Percentiles rank a stretch among this genome's conserved stretches.
These are phyloP conservation scores for Phenganax subtilis DNA, from an alignment of 92 coral and sea anemone genomes.

Conservation along the genomic window DNA sequence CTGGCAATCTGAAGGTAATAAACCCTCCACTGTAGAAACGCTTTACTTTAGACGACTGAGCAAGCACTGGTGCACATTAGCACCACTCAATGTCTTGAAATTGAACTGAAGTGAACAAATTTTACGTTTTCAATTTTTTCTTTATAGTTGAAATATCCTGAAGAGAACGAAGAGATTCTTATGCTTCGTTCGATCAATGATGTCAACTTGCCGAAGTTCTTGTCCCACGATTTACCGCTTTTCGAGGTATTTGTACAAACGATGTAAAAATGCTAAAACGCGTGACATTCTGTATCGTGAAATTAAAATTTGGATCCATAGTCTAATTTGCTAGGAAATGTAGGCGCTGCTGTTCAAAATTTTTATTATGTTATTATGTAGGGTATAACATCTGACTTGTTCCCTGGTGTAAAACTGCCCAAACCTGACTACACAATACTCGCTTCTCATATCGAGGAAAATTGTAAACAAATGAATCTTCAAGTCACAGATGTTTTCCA, in stretches of 20 bases:
- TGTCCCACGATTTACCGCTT: conserved; percentile 89
- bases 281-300: too few species aligned
- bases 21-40: not conserved
- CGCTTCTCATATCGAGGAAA: conserved; percentile 80
- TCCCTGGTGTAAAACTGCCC: conserved; percentile 91
- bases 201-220: conserved; percentile 91
- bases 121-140: not conserved
- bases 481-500: conserved; percentile 88
- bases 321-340: too few species aligned
- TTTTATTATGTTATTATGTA: conserved; percentile 14
- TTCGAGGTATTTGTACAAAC: conserved; percentile 58
- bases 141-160: conserved; percentile 85
- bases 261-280: too few species aligned
- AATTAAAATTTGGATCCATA: too few species aligned
- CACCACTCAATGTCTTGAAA: too few species aligned
- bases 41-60: not conserved
- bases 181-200: conserved; percentile 97
- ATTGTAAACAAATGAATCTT: conserved; percentile 88
- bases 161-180: conserved; percentile 82
- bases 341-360: not conserved
- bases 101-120: not conserved
- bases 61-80: not conserved
- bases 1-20: conserved; percentile 90
- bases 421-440: conserved; percentile 88
- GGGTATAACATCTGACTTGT: conserved; percentile 98